These are phyloP conservation scores for Adoxophyes honmai DNA, from an alignment of 1,140 invertebrate genomes.

Conservation along the genomic window DNA sequence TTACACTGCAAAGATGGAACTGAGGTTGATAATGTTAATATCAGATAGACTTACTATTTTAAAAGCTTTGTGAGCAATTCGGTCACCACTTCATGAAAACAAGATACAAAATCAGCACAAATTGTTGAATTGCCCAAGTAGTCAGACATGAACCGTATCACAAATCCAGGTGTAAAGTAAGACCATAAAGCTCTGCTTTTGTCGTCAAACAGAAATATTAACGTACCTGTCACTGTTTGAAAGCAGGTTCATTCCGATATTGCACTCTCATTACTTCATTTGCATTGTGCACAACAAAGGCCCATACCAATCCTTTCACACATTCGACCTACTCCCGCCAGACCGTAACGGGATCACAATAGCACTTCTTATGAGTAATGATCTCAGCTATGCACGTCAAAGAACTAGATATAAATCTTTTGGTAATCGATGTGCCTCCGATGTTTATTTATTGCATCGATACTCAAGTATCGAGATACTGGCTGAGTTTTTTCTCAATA, in stretches of 20 bases:
- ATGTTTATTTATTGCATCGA: constrained; percentile 68
- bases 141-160: no score
- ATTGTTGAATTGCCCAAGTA: no score
- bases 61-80: no score
- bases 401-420: constrained; percentile 12
- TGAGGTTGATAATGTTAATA: no score
- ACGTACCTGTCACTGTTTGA: constrained; percentile 29
- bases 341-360: not conserved
- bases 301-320: no score
- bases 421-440: constrained; percentile 61
- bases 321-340: not conserved
- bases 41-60: no score
- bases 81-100: no score
- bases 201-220: constrained; percentile 7
- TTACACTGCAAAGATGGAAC: no score
- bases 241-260: constrained; percentile 35
- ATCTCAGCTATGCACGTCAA: constrained; percentile 1
- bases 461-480: constrained; percentile 43
- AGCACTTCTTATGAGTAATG: not conserved
- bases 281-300: not conserved
- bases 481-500: constrained; percentile 45
- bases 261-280: not conserved
- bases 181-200: no score
- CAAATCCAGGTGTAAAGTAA: no score
- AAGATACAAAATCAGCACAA: no score